Conservation (phyloP, 1,140 invertebrate species). For the Saccostrea echinata region DNA sequence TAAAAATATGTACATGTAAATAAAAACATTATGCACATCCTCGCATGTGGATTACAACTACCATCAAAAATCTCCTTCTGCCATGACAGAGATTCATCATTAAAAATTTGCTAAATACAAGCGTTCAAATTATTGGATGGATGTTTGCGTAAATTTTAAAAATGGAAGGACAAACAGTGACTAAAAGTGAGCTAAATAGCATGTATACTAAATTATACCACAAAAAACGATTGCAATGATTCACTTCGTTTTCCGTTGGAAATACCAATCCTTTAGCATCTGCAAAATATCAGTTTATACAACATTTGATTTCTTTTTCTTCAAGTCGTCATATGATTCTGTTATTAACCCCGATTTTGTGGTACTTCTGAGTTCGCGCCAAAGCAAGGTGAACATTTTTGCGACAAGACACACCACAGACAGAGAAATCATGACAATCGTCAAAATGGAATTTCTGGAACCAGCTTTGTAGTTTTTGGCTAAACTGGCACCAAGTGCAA, state of each 20-base stretch:
- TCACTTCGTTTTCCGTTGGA: background rate
- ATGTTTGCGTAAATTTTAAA: too few relatives aligned
- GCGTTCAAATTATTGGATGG: too few relatives aligned
- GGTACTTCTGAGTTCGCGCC: slow-evolving; percentile 61
- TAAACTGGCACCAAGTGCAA: slow-evolving; percentile 70
- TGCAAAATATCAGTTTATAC: background rate
- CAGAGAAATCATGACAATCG: slow-evolving; percentile 65
- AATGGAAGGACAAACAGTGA: too few relatives aligned
- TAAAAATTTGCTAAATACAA: too few relatives aligned
- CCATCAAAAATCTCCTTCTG: too few relatives aligned
- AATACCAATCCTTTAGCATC: background rate
- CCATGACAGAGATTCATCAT: too few relatives aligned
- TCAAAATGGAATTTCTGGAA: slow-evolving; percentile 68
- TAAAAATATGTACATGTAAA: too few relatives aligned
- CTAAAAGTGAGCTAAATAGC: too few relatives aligned
- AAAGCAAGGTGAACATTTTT: slow-evolving; percentile 59
- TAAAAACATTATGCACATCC: too few relatives aligned
- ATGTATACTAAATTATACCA: too few relatives aligned
- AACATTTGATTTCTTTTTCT: slow-evolving; percentile 15
- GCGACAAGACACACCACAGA: slow-evolving; percentile 50
- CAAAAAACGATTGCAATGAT: background rate
- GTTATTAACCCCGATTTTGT: slow-evolving; percentile 31
- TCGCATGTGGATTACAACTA: too few relatives aligned
- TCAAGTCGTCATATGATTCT: slow-evolving; percentile 41
- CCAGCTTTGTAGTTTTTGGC: slow-evolving; percentile 65